These are phyloP conservation scores for Epizoanthus ramosus DNA, from an alignment of 92 coral and sea anemone species.

Conservation along the genomic window DNA sequence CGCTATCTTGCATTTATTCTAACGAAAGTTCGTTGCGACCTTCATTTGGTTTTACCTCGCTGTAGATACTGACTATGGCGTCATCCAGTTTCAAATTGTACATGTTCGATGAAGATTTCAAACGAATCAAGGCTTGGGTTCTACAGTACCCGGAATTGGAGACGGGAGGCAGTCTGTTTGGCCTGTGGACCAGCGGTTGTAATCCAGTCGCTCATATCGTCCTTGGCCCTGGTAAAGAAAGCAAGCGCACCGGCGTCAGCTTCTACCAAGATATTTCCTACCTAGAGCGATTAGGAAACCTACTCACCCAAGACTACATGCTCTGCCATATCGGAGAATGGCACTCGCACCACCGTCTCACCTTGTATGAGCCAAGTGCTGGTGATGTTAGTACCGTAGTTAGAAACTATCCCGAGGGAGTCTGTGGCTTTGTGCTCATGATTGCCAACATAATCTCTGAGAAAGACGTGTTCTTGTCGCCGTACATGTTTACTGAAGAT, in stretches of 20 bases:
- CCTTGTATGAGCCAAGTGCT: slow-evolving; percentile 68
- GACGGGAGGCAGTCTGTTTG: slow-evolving; percentile 92
- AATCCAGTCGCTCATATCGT: slow-evolving; percentile 57
- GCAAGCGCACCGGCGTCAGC: slow-evolving; percentile 61
- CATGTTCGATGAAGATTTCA: slow-evolving; percentile 66
- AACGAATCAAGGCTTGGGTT: slow-evolving; percentile 64
- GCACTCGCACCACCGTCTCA: slow-evolving; percentile 88
- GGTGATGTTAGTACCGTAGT: slow-evolving; percentile 76
- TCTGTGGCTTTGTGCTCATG: slow-evolving; percentile 73
- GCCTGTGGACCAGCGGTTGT: slow-evolving; percentile 61
- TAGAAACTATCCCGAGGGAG: slow-evolving; percentile 73
- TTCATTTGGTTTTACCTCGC: background rate
- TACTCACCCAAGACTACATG: slow-evolving; percentile 71
- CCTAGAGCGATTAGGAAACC: slow-evolving; percentile 68
- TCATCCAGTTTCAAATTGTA: slow-evolving; percentile 32
- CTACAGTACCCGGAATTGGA: slow-evolving; percentile 65
- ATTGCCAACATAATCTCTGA: slow-evolving; percentile 70
- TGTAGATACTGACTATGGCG: background rate
- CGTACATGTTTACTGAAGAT: slow-evolving; percentile 47
- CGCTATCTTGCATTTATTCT: background rate
- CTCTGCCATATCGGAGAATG: slow-evolving; percentile 93
- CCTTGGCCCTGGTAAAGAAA: slow-evolving; percentile 84
- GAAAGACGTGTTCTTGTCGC: slow-evolving; percentile 49
- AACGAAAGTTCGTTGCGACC: background rate
- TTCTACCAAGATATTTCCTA: slow-evolving; percentile 85